phyloP scores from a whole-genome alignment of 2,888 invertebrate species.

The Tanypteryx hageni region DNA sequence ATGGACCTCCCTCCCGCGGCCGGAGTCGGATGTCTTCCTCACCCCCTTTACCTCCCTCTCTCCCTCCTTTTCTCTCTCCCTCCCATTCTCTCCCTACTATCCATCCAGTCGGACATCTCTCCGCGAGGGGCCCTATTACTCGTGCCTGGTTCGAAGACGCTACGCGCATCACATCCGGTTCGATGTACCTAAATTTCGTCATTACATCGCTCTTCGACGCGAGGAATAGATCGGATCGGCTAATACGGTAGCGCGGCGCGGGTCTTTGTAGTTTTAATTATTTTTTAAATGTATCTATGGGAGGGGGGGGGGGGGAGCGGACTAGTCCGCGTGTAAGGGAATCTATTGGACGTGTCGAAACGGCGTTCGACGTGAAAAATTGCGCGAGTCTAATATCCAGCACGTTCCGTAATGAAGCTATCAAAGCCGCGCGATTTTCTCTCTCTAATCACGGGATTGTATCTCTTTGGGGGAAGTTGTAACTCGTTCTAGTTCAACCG shows the following conservation, averaged over 20 bases:
- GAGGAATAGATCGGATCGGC: background rate
- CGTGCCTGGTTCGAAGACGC: constrained; percentile 29
- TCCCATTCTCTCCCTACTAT: too few species aligned
- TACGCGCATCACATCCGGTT: constrained; percentile 42
- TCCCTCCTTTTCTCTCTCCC: background rate
- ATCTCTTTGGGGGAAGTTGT: too few species aligned
- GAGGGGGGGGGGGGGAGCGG: background rate
- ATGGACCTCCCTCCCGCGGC: constrained; percentile 52
- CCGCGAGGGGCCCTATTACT: background rate
- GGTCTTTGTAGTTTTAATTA: background rate
- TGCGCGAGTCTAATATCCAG: background rate
- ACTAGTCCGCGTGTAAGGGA: background rate
- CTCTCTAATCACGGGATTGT: too few species aligned
- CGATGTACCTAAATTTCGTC: background rate
- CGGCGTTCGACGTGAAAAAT: constrained; percentile 16
- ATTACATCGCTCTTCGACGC: background rate
- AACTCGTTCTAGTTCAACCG: too few species aligned
- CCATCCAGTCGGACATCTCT: background rate
- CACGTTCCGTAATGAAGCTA: constrained; percentile 17
- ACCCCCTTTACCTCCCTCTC: background rate
- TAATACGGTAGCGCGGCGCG: constrained; percentile 19
- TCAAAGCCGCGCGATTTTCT: background rate
- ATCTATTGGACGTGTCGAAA: constrained; percentile 32
- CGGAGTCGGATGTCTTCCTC: constrained; percentile 48
- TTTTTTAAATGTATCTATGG: background rate